phyloP scores from a whole-genome alignment of 2,888 invertebrate species.

The Catocala nupta region DNA sequence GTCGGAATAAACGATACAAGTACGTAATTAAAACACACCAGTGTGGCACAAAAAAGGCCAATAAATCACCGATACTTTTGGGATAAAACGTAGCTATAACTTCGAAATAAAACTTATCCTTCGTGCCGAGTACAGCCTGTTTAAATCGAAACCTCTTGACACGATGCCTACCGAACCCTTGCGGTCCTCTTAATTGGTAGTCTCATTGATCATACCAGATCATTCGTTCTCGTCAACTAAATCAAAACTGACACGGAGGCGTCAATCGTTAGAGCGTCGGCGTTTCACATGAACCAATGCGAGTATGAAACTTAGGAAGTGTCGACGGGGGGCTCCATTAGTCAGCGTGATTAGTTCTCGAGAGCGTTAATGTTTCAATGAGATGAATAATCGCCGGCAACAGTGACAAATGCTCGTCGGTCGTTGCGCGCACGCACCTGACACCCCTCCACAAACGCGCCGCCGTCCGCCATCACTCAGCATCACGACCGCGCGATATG shows the following conservation, averaged over 20 bases:
- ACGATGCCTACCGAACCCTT: constrained; percentile 32
- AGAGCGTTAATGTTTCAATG: constrained; percentile 86
- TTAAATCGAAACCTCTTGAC: constrained; percentile 11
- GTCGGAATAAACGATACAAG: constrained; percentile 3
- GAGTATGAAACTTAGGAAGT: constrained; percentile 83
- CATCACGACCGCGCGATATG: constrained; percentile 72
- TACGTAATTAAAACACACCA: constrained; percentile 12
- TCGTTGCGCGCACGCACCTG: constrained; percentile 83
- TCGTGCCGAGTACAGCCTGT: not conserved
- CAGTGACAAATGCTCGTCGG: constrained; percentile 84
- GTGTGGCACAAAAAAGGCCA: not conserved
- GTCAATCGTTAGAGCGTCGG: constrained; percentile 61
- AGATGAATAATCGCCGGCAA: constrained; percentile 85
- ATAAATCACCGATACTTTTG: not conserved
- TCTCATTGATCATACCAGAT: constrained; percentile 64
- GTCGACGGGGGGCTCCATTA: constrained; percentile 87
- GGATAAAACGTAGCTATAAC: not conserved
- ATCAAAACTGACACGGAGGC: constrained; percentile 66
- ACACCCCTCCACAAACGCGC: constrained; percentile 76
- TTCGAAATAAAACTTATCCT: not conserved
- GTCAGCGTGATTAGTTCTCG: constrained; percentile 86
- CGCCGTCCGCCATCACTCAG: constrained; percentile 76
- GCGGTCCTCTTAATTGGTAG: constrained; percentile 56
- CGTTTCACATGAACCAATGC: constrained; percentile 63
- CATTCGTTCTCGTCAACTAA: constrained; percentile 73